These are phyloP conservation scores for Oreotrochilus melanogaster DNA, from an alignment of 2,113 vertebrate genomes.

Conservation along the genomic window DNA sequence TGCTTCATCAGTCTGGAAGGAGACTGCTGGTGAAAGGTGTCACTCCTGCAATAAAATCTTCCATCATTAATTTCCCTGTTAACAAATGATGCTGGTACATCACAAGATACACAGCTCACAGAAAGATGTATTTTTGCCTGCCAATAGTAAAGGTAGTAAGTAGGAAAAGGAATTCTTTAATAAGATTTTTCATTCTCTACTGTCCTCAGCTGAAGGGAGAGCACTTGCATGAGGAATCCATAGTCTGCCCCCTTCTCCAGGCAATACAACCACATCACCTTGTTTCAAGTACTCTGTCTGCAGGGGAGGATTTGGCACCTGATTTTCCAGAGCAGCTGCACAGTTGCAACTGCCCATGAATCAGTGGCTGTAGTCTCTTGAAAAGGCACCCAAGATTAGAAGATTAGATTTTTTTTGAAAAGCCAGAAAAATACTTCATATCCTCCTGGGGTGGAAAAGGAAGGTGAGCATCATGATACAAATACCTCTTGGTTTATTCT, in stretches of 20 bases:
- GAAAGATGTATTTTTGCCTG: not conserved
- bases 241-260: not conserved
- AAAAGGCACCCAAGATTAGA: not conserved
- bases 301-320: not conserved
- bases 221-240: not conserved
- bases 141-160: not conserved
- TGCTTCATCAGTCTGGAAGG: not conserved
- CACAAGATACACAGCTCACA: not conserved
- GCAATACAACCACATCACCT: not conserved
- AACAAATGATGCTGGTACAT: not conserved
- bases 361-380: not conserved
- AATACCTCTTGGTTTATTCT: not conserved
- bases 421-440: not conserved
- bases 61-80: not conserved
- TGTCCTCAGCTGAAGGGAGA: not conserved
- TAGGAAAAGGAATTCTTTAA: not conserved
- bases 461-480: not conserved
- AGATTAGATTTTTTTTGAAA: not conserved
- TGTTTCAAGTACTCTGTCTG: not conserved
- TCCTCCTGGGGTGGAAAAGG: not conserved
- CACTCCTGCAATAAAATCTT: not conserved
- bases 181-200: not conserved
- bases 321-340: not conserved
- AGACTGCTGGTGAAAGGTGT: not conserved
- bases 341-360: not conserved